Base-by-base conservation (phyloP, 2,113 vertebrate species). In the Corydoras maculifer region DNA sequence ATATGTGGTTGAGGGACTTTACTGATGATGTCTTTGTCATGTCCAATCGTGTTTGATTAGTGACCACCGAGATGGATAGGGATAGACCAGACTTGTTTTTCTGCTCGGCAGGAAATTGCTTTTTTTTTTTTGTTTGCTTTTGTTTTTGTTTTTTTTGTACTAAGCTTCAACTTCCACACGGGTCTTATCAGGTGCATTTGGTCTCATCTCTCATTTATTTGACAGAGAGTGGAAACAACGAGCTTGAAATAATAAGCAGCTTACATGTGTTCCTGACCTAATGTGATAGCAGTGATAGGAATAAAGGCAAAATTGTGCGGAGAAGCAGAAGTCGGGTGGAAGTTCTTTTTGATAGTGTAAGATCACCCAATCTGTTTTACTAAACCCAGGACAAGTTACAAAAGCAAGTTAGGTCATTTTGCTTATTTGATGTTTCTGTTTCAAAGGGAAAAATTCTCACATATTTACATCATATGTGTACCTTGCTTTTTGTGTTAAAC, bases 231-330 rank as follows among this genome's bases (percentile, higher is more conserved):
- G 74, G 58, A 70, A 70, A 55, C 48, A 12, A 59, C 55, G 67
- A 48, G 48, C 11, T 63, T 68, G 14, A 48, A 69, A 65, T 63
- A 79, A 79, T 70, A 74, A 67, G 66, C 68, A 65, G 30, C 49
- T 35, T n/a, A 14, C 14, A 51, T 64, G 61, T 60, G 51, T 65
- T 12, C 2, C 11, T 65, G 59, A 59, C 31, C 49, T 57, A 61
- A n/a, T 48, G 35, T 11, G 64, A 64, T 35, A 62, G 35, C 18
- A 61, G 31, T 18, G 12, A 43, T 50, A 57, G 70, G 60, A 74
- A 68, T 70, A 32, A 74, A 58, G 32, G 6, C 35, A 58, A 49
- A 43, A 61, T 53, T 18, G 35, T 62, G 29, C 7, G 54, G 58
- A 66, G 8, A 54, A 65, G 3, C 11, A 51, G 29, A 74, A 43